Evolutionary conservation across 2,888 invertebrate genomes (phyloP), one percentile per base, ranked within the genome.

Genomic region (Epirrita christyi): DNA sequence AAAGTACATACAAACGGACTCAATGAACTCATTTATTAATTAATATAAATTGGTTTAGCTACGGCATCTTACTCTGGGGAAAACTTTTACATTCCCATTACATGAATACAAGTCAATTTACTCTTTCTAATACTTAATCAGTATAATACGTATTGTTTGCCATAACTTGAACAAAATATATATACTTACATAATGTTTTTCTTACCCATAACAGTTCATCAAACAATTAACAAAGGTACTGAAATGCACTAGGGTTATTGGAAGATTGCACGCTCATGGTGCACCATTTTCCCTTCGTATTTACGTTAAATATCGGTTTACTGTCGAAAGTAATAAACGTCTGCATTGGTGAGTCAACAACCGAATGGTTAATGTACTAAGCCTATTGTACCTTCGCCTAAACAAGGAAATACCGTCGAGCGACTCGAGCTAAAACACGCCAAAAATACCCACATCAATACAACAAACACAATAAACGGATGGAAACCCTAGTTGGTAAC

Each of bases 371-470:
- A 72, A 77, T 73, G 74, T 72, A 70, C 64, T 62, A 67, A 70
- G 69, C 70, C 70, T 71, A 76, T 74, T 73, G 73, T 72, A 63
- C 68, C 53, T 68, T 66, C 66, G 72, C 59, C 76, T 78, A 82
- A 83, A 85, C 83, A 83, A 81, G 85, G 84, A 85, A 85, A 83
- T 78, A 70, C 75, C 74, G 70, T 68, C 56, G 64, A 68, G 72
- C 73, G 77, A 77, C 70, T 68, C 57, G 64, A 68, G 72, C 73
- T 78, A 77, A 81, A 78, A 80, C 78, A 74, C 67, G 75, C 83
- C 81, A 72, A 83, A 84, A 85, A 85, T 85, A 85, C 68, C 76
- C 76, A 71, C 67, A 61, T 70, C 67, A 71, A 70, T 68, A 70
- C 68, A 70, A 72, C 77, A 58, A 68, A 72, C 78, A 56, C 48